Evolutionary conservation across 1,140 invertebrate species (phyloP), one percentile per base, ranked within the genome.

Genomic region (Phthorimaea operculella): DNA sequence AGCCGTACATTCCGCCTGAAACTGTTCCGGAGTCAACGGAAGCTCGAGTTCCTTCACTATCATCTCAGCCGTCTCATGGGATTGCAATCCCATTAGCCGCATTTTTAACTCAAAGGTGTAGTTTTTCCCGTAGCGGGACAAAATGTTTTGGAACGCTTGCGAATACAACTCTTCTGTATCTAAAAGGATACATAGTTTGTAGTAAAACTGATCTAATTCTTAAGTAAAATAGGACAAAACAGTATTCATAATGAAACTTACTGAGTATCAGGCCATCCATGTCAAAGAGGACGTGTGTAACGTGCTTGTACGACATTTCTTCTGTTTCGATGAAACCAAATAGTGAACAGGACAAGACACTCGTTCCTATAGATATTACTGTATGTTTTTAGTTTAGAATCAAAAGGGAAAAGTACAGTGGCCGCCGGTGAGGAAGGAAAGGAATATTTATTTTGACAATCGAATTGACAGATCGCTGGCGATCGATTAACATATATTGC

Each of bases 41-140:
- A 96, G 76, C 4, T 91, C 82, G 33, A 94, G 87, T 47, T 82
- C 75, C 42, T 91, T 80, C 18, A 95, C 86, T 18, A 94, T 86
- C 15, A 65, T 81, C 54, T 87, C 73, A 0, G 90, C 89, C 28
- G 88, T 79, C 49, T 92, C 91, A 10, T 73, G 65, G 5, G 87
- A 85, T 62, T 91, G 90, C 48, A 88, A 85, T 10, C 95, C 95
- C 94, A 96, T 96, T 14, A 90, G 77, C 62, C 87, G 84, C 1
- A 87, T 70, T 83, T 96, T 95, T 8, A 94, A 76, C 12, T 93
- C 90, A 90, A 90, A 94, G 0, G 90, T 93, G 61, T 91, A 96
- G 11, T 74, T 81, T 76, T 94, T 94, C 0, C 90, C 91, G 85
- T 90, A 95, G 18, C 83, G 76, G 33, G 86, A 86, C 58, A 91